Evolutionary conservation across 2,113 vertebrate species (phyloP).

Genomic region (Vireo altiloquus): DNA sequence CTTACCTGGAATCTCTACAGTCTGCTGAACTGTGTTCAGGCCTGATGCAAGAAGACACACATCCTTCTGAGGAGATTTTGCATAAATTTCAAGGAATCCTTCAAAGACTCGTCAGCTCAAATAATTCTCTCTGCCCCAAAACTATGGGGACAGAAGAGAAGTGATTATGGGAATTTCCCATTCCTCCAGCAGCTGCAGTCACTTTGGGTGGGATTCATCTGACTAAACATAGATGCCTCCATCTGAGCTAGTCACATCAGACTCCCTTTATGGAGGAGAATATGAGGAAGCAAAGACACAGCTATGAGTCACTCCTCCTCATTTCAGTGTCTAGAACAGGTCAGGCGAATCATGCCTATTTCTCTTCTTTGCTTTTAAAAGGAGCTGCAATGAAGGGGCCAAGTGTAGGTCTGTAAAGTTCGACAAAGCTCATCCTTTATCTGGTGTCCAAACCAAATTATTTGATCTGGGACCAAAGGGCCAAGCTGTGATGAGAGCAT

Average conservation of each 20-base stretch:
- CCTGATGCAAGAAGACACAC: not conserved
- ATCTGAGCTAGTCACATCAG: not conserved
- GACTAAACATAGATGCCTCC: constrained; percentile 25
- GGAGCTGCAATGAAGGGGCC: not conserved
- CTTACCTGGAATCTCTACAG: not conserved
- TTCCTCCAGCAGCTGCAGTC: constrained; percentile 50
- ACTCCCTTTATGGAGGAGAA: not conserved
- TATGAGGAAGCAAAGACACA: not conserved
- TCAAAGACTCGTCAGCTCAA: constrained; percentile 29
- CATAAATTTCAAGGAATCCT: constrained; percentile 27
- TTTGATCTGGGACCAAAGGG: not conserved
- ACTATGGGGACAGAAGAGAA: constrained; percentile 38
- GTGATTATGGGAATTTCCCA: not conserved
- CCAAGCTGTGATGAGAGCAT: not conserved
- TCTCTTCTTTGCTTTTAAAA: not conserved
- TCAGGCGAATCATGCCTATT: not conserved
- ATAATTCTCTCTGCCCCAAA: constrained; percentile 35
- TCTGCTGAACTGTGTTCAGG: not conserved
- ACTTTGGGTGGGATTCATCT: constrained; percentile 47
- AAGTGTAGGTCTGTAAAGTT: not conserved
- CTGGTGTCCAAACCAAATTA: not conserved
- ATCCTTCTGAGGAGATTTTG: not conserved
- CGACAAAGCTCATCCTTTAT: not conserved
- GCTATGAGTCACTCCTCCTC: not conserved
- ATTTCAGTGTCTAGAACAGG: not conserved